Percentiles rank a stretch among this genome's conserved stretches.
phyloP scores from a whole-genome alignment of 53 echinoderm and acorn worm species.

The Crossaster papposus region DNA sequence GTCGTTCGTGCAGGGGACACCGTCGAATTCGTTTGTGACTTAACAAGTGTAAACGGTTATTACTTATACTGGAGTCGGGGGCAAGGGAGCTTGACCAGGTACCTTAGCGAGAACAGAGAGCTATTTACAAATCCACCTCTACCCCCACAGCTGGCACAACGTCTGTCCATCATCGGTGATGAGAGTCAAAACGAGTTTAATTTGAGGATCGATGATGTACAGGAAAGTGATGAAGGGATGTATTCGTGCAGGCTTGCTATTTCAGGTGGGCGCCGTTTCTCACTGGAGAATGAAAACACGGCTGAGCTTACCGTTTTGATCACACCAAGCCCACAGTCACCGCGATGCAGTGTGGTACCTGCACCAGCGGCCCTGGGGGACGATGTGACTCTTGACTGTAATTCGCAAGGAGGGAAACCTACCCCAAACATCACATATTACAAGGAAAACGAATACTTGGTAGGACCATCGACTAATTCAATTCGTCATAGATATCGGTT shows the following conservation, averaged over 20 bases:
- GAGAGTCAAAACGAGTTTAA: neutral
- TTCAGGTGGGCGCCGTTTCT: too few relatives aligned
- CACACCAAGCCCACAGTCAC: neutral
- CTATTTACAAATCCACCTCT: neutral
- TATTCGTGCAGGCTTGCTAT: conserved; percentile 2
- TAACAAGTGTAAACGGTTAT: neutral
- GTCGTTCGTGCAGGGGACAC: neutral
- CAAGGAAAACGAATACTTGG: neutral
- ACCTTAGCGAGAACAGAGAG: neutral
- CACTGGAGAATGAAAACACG: neutral
- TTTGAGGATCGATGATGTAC: neutral
- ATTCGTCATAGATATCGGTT: neutral
- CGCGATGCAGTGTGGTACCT: neutral
- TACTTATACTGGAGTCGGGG: neutral
- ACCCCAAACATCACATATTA: neutral
- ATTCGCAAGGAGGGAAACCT: neutral
- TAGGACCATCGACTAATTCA: neutral
- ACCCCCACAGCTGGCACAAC: neutral
- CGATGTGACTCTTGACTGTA: neutral
- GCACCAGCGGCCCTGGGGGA: neutral
- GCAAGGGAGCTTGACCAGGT: neutral
- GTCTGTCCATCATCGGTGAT: conserved; percentile 13
- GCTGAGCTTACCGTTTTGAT: neutral
- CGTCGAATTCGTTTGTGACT: conserved; percentile 14
- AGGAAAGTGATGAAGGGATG: neutral